Evolutionary conservation across 2,797 vertebrate genomes (phyloP).

Genomic region (Apodemus agrarius): DNA sequence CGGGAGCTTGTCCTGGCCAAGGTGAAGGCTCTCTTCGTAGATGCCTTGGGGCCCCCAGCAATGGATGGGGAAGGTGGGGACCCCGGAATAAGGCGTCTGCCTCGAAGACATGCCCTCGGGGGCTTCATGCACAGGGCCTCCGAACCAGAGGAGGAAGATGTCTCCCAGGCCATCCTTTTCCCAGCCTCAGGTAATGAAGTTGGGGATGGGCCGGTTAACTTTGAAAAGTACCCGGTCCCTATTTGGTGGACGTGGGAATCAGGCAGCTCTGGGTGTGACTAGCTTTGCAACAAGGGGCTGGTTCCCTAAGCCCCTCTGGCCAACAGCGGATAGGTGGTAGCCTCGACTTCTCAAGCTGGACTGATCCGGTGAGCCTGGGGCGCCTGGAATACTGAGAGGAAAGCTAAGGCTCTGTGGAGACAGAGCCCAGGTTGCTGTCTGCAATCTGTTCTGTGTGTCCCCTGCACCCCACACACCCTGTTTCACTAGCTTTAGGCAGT

Average conservation of each 20-base stretch:
- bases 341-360: neutral
- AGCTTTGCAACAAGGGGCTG: neutral
- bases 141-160: slow-evolving; percentile 83
- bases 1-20: slow-evolving; percentile 87
- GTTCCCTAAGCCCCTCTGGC: neutral
- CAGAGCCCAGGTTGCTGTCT: neutral
- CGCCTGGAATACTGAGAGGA: neutral
- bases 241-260: neutral
- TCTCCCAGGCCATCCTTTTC: slow-evolving; percentile 92
- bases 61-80: slow-evolving; percentile 60
- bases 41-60: slow-evolving; percentile 83
- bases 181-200: slow-evolving; percentile 90
- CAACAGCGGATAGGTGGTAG: neutral
- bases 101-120: slow-evolving; percentile 74
- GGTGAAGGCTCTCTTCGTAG: slow-evolving; percentile 85
- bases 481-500: neutral
- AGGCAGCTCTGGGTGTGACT: slow-evolving; percentile 13
- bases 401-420: neutral
- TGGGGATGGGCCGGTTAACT: neutral
- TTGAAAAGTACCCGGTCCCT: neutral
- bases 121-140: neutral
- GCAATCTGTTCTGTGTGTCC: neutral
- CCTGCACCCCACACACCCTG: neutral
- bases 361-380: neutral
- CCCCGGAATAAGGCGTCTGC: slow-evolving; percentile 65